Base-by-base conservation (phyloP, 2,888 invertebrate genomes). In the Drosophila neotestacea region DNA sequence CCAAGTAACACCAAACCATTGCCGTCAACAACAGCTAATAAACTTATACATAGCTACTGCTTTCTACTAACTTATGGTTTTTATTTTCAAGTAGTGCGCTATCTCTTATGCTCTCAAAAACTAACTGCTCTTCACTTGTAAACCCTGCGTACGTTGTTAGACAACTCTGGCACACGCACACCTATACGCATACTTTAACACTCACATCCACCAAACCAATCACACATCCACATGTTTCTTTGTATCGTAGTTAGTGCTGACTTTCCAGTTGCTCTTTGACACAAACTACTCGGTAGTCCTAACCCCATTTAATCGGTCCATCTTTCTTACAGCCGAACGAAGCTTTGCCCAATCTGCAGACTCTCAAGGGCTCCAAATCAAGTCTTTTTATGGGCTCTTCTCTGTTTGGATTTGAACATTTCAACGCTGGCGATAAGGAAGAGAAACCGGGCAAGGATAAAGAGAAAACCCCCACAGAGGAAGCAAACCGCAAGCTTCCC, bases 401-500 rank as follows among this genome's bases (percentile, higher is more conserved):
- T 4, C 67, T 92, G 3, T 92, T 92, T 52, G 90, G 89, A 4
- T 90, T 92, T 28, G 92, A 92, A 72, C 89, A 92, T 10, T 92
- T 92, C 4, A 66, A 51, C 30, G 39, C 68, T 0, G 70, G 67
- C 39, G 93, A 92, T 30, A 84, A 90, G 16, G 93, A 92, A 13
- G 93, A 93, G 0, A 91, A 90, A 58, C 87, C 91, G 34, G 72
- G 76, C 63, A 91, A 93, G 58, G 92, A 93, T 66, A 92, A 82
- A 34, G 90, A 90, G 39, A 83, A 79, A n/a, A 80, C 86, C 7
- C 76, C 78, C 4, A 56, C 67, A 32, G 93, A 94, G 0, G 94
- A 94, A 55, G 94, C 95, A 16, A 94, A 94, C 11, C 96, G 96
- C 87, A 95, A 95, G 73, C 93, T 98, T 58, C 98, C 98, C 1